Percentiles rank a stretch among this genome's conserved stretches.
These are phyloP conservation scores for Helicoverpa armigera DNA, from an alignment of 1,140 invertebrate genomes.

Conservation along the genomic window DNA sequence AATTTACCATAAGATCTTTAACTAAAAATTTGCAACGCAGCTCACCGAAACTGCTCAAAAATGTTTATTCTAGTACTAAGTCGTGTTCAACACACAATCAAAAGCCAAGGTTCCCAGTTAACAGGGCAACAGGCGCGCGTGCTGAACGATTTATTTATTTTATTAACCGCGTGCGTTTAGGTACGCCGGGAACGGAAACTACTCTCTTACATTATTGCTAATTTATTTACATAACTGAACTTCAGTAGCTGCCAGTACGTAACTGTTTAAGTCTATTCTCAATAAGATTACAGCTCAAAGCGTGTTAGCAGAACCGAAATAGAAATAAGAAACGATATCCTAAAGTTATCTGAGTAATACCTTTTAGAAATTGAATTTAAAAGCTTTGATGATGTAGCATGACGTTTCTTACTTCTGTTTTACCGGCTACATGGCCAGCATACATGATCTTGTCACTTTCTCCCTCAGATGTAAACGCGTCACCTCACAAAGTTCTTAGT, in stretches of 20 bases:
- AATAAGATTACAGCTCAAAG: conserved; percentile 26
- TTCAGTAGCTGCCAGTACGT: conserved; percentile 22
- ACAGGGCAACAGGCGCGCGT: conserved; percentile 56
- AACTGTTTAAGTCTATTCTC: conserved; percentile 19
- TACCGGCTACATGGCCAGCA: too few relatives aligned
- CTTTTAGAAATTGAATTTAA: too few relatives aligned
- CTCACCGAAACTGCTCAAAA: conserved; percentile 37
- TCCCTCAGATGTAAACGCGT: neutral
- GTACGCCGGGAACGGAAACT: conserved; percentile 62
- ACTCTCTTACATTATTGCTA: conserved; percentile 54
- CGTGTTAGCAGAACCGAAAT: neutral
- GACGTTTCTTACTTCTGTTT: too few relatives aligned
- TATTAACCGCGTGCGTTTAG: conserved; percentile 72
- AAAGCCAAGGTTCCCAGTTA: conserved; percentile 61
- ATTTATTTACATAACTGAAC: conserved; percentile 54
- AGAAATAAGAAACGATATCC: too few relatives aligned
- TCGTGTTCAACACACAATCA: conserved; percentile 59
- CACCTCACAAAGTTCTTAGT: neutral
- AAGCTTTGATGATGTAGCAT: too few relatives aligned
- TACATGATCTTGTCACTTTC: neutral
- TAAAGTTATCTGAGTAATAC: too few relatives aligned
- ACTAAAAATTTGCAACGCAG: neutral
- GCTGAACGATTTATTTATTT: conserved; percentile 74
- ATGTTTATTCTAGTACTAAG: conserved; percentile 63
- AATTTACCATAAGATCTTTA: too few relatives aligned